A percentile compares a stretch with the other conserved stretches of the same genome.
These are phyloP conservation scores for Drosophila lini DNA, from an alignment of 1,140 invertebrate genomes.

Conservation along the genomic window DNA sequence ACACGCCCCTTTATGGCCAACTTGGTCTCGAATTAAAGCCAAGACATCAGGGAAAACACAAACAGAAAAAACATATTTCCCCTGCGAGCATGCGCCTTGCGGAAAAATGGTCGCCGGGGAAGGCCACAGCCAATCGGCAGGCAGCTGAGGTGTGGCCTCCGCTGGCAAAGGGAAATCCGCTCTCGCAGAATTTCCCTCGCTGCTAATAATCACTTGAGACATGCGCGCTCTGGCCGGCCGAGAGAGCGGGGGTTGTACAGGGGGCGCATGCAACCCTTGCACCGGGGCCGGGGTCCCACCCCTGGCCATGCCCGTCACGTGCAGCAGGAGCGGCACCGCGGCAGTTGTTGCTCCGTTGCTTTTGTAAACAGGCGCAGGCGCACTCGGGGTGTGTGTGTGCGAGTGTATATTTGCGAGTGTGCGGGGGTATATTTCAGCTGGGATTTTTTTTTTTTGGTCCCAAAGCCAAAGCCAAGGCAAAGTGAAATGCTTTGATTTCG, in stretches of 20 bases:
- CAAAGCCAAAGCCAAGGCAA: constrained; percentile 44
- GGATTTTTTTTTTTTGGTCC: constrained; percentile 54
- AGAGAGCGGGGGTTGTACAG: constrained; percentile 45
- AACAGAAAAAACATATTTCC: constrained; percentile 40
- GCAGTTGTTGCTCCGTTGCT: constrained; percentile 64
- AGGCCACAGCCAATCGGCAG: constrained; percentile 59
- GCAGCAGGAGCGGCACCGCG: constrained; percentile 25
- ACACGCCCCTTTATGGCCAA: constrained; percentile 37
- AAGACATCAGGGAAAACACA: constrained; percentile 47
- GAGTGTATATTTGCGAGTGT: constrained; percentile 16
- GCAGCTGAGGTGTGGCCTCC: constrained; percentile 72
- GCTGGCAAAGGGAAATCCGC: constrained; percentile 60
- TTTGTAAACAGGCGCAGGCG: constrained; percentile 81
- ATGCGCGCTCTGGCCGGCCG: constrained; percentile 41
- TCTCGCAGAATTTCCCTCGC: constrained; percentile 75
- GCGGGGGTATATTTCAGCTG: constrained; percentile 70
- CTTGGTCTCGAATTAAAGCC: constrained; percentile 70
- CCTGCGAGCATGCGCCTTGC: constrained; percentile 43
- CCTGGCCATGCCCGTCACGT: constrained; percentile 49
- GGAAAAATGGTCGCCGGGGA: constrained; percentile 77
- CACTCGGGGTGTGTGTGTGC: constrained; percentile 21
- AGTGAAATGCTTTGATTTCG: constrained; percentile 83
- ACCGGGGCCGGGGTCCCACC: constrained; percentile 46
- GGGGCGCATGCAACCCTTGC: constrained; percentile 64
- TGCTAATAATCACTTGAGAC: constrained; percentile 79